Conservation (phyloP, 2,888 invertebrate genomes). For the Tetragonula carbonaria region DNA sequence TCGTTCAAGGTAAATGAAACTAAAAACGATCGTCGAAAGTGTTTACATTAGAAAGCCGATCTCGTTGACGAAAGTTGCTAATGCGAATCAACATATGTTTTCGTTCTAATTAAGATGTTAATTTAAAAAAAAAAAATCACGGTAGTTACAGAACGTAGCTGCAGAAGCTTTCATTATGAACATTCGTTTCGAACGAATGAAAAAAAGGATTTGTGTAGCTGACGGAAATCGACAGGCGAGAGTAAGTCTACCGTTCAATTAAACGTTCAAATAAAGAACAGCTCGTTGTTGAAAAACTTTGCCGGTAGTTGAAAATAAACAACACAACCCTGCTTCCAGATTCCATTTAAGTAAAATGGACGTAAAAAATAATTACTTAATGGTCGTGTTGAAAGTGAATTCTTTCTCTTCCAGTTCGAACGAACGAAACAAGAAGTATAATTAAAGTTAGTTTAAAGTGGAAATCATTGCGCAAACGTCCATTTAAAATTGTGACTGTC, state of each 20-base stretch:
- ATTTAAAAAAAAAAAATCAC: neutral
- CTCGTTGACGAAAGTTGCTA: constrained; percentile 3
- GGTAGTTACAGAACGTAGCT: neutral
- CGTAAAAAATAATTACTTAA: constrained; percentile 45
- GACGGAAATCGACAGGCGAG: constrained; percentile 9
- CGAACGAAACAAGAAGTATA: constrained; percentile 8
- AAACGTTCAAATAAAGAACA: constrained; percentile 9
- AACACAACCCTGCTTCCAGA: neutral
- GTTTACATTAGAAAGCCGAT: neutral
- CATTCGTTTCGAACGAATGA: neutral
- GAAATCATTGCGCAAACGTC: constrained; percentile 39
- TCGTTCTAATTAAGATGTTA: neutral
- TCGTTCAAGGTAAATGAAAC: neutral
- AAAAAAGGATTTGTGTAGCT: constrained; percentile 1
- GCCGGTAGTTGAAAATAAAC: constrained; percentile 15
- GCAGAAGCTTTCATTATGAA: neutral
- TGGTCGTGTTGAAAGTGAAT: constrained; percentile 34
- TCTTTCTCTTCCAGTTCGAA: neutral
- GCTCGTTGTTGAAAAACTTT: constrained; percentile 4
- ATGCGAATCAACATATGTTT: neutral
- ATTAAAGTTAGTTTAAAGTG: constrained; percentile 49
- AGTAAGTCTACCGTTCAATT: constrained; percentile 11
- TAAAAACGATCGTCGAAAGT: neutral
- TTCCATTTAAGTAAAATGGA: neutral
- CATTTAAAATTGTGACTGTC: constrained; percentile 39